Evolutionary conservation across 2,797 vertebrate species (phyloP).

Genomic region (Paguma larvata): DNA sequence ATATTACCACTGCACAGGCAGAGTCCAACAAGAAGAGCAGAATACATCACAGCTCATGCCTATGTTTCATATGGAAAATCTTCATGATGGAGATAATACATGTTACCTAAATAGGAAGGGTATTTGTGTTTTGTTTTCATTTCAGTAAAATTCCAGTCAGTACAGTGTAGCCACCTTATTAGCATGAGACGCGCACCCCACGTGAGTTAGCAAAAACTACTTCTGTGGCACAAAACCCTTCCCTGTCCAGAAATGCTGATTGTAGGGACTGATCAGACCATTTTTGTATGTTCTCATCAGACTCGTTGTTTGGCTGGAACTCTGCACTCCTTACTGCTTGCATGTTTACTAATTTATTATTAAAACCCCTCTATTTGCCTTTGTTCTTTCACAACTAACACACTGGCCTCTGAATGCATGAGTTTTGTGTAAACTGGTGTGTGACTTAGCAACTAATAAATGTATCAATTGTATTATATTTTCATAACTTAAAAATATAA

Average conservation of each 20-base stretch:
- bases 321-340: slow-evolving; percentile 90
- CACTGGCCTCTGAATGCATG: slow-evolving; percentile 89
- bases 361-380: slow-evolving; percentile 87
- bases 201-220: slow-evolving; percentile 82
- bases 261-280: slow-evolving; percentile 87
- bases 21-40: background rate
- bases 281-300: slow-evolving; percentile 90
- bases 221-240: slow-evolving; percentile 84
- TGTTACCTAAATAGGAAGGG: slow-evolving; percentile 74
- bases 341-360: slow-evolving; percentile 89
- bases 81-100: slow-evolving; percentile 75
- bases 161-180: slow-evolving; percentile 82
- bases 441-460: slow-evolving; percentile 75
- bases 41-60: slow-evolving; percentile 20
- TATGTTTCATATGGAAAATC: slow-evolving; percentile 51
- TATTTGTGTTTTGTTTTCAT: slow-evolving; percentile 62
- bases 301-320: slow-evolving; percentile 91
- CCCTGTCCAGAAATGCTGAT: slow-evolving; percentile 85
- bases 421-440: slow-evolving; percentile 84
- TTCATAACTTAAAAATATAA: slow-evolving; percentile 71
- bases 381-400: slow-evolving; percentile 90
- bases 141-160: slow-evolving; percentile 84
- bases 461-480: slow-evolving; percentile 80
- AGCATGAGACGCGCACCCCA: slow-evolving; percentile 78
- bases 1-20: background rate